Conservation (phyloP, 2,113 vertebrate species). For the Petromus typicus region DNA sequence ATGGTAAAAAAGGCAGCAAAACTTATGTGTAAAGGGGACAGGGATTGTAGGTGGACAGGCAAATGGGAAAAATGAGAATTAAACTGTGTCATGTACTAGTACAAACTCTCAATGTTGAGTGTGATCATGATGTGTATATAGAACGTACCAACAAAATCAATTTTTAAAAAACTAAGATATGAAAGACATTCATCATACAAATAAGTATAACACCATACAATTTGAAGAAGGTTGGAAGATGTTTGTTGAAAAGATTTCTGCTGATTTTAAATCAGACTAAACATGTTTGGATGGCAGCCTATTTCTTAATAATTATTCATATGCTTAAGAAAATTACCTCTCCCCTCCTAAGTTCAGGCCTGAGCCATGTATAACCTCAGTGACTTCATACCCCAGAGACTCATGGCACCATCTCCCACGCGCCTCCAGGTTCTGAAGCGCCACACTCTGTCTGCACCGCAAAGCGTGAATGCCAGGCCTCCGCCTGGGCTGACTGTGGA, state of each 20-base stretch:
- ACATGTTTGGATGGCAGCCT: background rate
- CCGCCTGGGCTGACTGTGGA: background rate
- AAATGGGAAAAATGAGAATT: too few relatives aligned
- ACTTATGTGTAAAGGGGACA: too few relatives aligned
- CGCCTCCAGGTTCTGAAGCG: background rate
- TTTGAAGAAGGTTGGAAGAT: background rate
- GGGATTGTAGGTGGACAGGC: too few relatives aligned
- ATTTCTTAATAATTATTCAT: slow-evolving; percentile 17
- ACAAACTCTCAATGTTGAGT: too few relatives aligned
- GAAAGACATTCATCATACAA: background rate
- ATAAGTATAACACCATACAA: background rate
- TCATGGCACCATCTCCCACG: background rate
- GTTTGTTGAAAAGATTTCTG: background rate
- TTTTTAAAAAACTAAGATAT: background rate
- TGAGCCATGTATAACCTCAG: background rate
- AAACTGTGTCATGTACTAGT: too few relatives aligned
- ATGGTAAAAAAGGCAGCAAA: too few relatives aligned
- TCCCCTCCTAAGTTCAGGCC: slow-evolving; percentile 3
- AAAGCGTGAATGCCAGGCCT: slow-evolving; percentile 46
- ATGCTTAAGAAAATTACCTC: slow-evolving; percentile 33
- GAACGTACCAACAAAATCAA: too few relatives aligned
- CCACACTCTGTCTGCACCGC: slow-evolving; percentile 34
- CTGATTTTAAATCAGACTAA: slow-evolving; percentile 9
- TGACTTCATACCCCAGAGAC: slow-evolving; percentile 35
- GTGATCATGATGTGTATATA: too few relatives aligned